Evolutionary conservation across 2,113 vertebrate genomes (phyloP), one percentile per base, ranked within the genome.

Genomic region (Psittacara wagleri): DNA sequence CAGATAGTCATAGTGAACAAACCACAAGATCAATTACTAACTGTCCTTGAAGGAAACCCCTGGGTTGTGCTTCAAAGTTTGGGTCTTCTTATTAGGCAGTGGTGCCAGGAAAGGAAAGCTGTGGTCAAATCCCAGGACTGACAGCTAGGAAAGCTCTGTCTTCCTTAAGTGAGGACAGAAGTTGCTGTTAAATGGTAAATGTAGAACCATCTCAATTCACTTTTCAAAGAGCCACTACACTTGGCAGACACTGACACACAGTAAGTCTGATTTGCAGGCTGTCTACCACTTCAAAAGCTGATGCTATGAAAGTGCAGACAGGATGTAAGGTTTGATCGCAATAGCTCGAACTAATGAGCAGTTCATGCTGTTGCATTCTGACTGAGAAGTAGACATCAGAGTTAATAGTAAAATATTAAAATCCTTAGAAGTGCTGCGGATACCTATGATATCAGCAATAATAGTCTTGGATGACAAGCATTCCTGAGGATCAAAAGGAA

Each of bases 261-360:
- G 82, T n/a, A 31, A 62, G 82, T 59, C 86, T 96, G 86, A 92
- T 93, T 90, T 95, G 72, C 87, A 78, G 77, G 41, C 64, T 72
- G 80, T 54, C 85, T 92, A 18, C 64, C 76, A 75, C 94, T 96
- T 95, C 86, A 95, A 93, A 96, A 95, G 95, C 73, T 81, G 80
- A 28, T 51, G 52, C 68, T 95, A 68, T 86, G 76, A 75, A 95
- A 86, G 86, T 78, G 83, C 80, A 96, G 94, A 78, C 85, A 90
- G 94, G 90, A 55, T 95, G n/a, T 51, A 64, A 90, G 91, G 51
- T 88, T 76, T 72, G 85, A 91, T 93, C 5, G 43, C 85, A 77
- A 20, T 59, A 95, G 75, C 75, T 95, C 87, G 74, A 39, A 90
- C 93, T 96, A 94, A 85, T 90, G 95, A 95, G 75, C 72, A 48